Conservation (phyloP, 2,113 vertebrate genomes). For the Clarias magur region DNA sequence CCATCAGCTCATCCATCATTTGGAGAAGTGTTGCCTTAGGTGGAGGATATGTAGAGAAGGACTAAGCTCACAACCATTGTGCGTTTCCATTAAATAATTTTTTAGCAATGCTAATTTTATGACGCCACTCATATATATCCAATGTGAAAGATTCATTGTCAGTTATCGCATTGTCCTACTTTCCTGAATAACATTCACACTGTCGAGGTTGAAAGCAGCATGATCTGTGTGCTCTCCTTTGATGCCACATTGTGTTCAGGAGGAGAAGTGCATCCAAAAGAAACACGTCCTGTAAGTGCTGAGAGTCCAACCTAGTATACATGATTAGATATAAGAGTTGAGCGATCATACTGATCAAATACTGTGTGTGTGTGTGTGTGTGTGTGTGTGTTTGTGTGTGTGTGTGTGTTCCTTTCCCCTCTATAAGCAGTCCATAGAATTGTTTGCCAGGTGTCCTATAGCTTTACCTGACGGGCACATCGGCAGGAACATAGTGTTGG, state of each 20-base stretch:
- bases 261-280: conserved; percentile 3
- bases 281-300: neutral
- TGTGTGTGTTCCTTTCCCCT: neutral
- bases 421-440: neutral
- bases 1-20: no score
- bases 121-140: no score
- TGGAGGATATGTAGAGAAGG: no score
- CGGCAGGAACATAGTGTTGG: neutral
- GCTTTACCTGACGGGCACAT: neutral
- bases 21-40: no score
- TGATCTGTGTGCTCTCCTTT: neutral
- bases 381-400: no score
- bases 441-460: neutral
- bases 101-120: no score
- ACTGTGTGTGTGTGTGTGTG: no score
- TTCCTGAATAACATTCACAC: neutral
- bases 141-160: no score
- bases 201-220: neutral
- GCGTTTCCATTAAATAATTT: no score
- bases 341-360: no score
- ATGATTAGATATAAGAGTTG: no score
- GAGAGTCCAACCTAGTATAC: neutral
- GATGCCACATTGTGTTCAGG: neutral
- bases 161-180: neutral
- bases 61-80: no score